phyloP scores from a whole-genome alignment of 2,888 invertebrate species.

The Melanotus villosus region DNA sequence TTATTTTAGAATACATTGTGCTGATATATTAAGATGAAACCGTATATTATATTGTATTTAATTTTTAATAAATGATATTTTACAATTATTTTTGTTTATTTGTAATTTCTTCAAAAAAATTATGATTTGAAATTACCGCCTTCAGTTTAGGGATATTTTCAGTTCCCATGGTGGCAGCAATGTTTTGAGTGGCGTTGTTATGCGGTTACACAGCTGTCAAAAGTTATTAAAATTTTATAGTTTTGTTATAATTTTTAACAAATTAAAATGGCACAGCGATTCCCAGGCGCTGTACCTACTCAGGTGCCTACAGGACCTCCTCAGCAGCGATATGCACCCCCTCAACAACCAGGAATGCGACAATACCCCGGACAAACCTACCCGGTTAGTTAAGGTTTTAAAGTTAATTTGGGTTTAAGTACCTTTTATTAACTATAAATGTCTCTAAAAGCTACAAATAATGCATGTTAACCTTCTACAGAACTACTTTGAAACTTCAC shows the following conservation, averaged over 20 bases:
- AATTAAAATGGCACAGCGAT: conserved; percentile 71
- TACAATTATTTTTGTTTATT: conserved; percentile 44
- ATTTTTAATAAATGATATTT: conserved; percentile 62
- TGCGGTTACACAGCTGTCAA: conserved; percentile 8
- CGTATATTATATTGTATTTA: conserved; percentile 51
- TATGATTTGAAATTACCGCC: neutral
- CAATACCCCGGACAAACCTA: conserved; percentile 83
- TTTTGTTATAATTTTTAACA: conserved; percentile 37
- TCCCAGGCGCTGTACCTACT: conserved; percentile 70
- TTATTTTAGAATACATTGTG: conserved; percentile 55
- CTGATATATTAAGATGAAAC: conserved; percentile 45
- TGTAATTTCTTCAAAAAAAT: neutral
- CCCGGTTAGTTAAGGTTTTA: conserved; percentile 73
- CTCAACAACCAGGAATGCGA: conserved; percentile 77
- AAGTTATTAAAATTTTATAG: neutral
- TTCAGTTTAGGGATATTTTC: neutral
- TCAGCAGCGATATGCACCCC: conserved; percentile 73
- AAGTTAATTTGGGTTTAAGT: too few relatives aligned
- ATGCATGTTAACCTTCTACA: too few relatives aligned
- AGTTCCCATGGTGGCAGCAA: neutral
- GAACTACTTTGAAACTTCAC: too few relatives aligned
- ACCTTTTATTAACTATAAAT: too few relatives aligned
- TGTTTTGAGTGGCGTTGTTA: neutral
- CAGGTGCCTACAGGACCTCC: conserved; percentile 71
- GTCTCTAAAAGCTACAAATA: too few relatives aligned